Conservation (phyloP, 2,113 vertebrate genomes). For the Neomonachus schauinslandi region DNA sequence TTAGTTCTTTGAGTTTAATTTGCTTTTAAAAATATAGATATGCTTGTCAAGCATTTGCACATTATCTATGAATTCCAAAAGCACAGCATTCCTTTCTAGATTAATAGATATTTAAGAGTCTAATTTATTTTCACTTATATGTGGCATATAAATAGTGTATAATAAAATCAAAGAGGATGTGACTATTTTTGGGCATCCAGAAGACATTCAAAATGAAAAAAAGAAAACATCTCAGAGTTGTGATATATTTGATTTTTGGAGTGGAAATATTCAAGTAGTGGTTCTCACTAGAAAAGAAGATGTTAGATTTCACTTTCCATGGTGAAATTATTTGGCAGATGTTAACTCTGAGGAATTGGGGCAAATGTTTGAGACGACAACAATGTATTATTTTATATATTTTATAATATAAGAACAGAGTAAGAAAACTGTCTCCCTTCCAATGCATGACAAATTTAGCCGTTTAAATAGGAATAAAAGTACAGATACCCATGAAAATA, state of each 20-base stretch:
- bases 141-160: background rate
- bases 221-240: background rate
- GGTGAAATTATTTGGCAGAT: background rate
- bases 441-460: background rate
- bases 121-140: background rate
- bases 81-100: background rate
- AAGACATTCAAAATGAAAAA: background rate
- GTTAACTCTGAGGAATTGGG: background rate
- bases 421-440: background rate
- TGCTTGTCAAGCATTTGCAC: background rate
- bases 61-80: conserved; percentile 29
- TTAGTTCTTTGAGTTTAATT: background rate
- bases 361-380: background rate
- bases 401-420: background rate
- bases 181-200: background rate
- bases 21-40: background rate
- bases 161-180: background rate
- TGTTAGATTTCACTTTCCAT: background rate
- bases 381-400: background rate
- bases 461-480: conserved; percentile 1
- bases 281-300: background rate
- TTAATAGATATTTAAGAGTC: background rate
- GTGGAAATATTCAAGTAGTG: background rate
- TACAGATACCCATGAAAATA: background rate
- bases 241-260: background rate